Evolutionary conservation across 2,797 vertebrate species (phyloP).

Genomic region (Onychomys torridus): DNA sequence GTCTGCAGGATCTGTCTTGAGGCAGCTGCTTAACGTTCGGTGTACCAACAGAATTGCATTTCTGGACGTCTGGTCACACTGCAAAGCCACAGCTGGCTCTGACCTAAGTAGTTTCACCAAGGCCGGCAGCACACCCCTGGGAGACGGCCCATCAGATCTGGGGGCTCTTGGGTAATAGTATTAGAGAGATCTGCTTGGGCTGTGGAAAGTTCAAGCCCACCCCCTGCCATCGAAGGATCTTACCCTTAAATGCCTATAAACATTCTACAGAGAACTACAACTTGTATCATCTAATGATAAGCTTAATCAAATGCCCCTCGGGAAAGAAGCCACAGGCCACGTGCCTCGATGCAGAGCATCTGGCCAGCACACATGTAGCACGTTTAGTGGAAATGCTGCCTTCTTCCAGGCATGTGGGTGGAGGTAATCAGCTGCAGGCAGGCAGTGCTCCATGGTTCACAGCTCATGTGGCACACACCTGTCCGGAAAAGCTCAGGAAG

Average conservation of each 20-base stretch:
- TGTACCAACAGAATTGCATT: not conserved
- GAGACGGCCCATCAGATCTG: not conserved
- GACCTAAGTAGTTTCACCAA: not conserved
- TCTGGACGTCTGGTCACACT: not conserved
- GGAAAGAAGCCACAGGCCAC: not conserved
- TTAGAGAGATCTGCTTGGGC: not conserved
- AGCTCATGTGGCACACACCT: not conserved
- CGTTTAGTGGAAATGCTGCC: not conserved
- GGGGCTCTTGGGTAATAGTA: not conserved
- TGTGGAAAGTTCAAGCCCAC: fast-evolving
- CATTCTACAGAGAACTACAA: not conserved
- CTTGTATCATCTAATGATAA: conserved; percentile 29
- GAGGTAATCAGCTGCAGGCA: not conserved
- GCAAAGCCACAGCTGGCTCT: not conserved
- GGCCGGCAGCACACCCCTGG: not conserved
- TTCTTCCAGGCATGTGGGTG: not conserved
- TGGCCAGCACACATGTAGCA: fast-evolving
- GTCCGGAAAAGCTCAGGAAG: not conserved
- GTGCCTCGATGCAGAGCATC: not conserved
- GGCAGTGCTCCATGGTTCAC: not conserved
- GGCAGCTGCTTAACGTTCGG: not conserved
- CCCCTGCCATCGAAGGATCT: not conserved
- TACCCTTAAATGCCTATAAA: not conserved
- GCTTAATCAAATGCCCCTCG: not conserved
- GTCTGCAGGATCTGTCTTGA: not conserved